These are phyloP conservation scores for Leucophora obtusa DNA, from an alignment of 2,888 invertebrate species.

Conservation along the genomic window DNA sequence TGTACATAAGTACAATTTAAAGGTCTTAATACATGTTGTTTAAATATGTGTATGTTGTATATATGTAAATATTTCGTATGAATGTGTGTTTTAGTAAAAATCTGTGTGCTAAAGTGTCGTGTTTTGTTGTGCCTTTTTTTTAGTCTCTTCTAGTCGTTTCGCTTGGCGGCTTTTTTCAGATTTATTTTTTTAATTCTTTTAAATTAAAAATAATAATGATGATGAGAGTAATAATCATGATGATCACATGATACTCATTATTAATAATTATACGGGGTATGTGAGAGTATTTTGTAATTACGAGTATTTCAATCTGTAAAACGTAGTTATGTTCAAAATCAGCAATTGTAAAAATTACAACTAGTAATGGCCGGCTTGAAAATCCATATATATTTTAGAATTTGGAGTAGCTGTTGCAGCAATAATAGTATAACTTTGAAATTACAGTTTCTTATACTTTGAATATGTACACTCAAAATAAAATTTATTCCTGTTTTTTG, in stretches of 20 bases:
- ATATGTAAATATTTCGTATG: too few species aligned
- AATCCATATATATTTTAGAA: not conserved
- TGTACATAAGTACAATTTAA: too few species aligned
- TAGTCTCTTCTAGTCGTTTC: slow-evolving; percentile 41
- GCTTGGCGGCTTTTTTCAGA: slow-evolving; percentile 37
- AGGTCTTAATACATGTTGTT: too few species aligned
- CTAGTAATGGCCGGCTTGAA: not conserved
- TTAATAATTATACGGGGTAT: not conserved
- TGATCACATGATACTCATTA: not conserved
- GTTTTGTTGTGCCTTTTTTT: slow-evolving; percentile 10
- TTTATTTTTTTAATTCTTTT: slow-evolving; percentile 1
- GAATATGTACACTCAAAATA: too few species aligned
- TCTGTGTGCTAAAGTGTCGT: slow-evolving; percentile 13
- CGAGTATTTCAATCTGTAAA: too few species aligned
- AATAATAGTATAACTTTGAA: too few species aligned
- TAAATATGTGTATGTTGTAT: too few species aligned
- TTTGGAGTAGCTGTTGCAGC: too few species aligned
- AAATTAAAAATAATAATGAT: slow-evolving; percentile 43
- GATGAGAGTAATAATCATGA: slow-evolving; percentile 24
- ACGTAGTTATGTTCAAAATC: not conserved
- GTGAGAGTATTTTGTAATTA: slow-evolving; percentile 9
- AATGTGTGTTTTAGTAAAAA: not conserved
- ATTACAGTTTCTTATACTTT: too few species aligned
- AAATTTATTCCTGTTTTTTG: too few species aligned
- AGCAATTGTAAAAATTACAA: not conserved